Conservation (phyloP, 2,888 invertebrate genomes). For the Amphipoea oculea region DNA sequence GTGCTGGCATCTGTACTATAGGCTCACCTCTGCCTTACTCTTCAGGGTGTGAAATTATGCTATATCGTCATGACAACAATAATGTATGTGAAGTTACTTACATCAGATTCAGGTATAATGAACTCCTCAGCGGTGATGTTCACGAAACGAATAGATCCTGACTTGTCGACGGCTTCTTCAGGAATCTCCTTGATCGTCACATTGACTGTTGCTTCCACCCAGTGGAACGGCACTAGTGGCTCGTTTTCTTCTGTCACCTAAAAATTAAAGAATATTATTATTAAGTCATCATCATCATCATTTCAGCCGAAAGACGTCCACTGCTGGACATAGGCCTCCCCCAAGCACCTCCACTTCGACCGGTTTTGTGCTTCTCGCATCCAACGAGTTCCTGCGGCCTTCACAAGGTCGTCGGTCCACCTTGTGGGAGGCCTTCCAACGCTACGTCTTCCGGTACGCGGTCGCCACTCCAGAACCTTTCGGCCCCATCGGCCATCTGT, state of each 20-base stretch:
- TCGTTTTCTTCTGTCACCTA: slow-evolving; percentile 93
- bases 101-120: slow-evolving; percentile 91
- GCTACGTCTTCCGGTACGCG: too few species aligned
- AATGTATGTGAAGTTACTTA: slow-evolving; percentile 72
- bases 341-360: too few species aligned
- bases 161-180: slow-evolving; percentile 97
- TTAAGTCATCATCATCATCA: not conserved
- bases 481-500: too few species aligned
- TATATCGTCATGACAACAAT: not conserved
- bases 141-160: slow-evolving; percentile 96
- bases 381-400: too few species aligned
- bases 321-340: too few species aligned
- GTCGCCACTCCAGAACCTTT: too few species aligned
- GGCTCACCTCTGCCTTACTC: not conserved
- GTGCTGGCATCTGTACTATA: not conserved
- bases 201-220: slow-evolving; percentile 95
- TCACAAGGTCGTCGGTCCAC: too few species aligned
- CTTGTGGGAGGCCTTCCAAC: too few species aligned
- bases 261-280: not conserved
- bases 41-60: not conserved
- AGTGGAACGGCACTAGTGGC: slow-evolving; percentile 91
- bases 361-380: too few species aligned
- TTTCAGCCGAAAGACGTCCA: too few species aligned
- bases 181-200: slow-evolving; percentile 97
- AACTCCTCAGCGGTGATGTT: slow-evolving; percentile 97